A percentile compares a stretch with the other conserved stretches of the same genome.
These are phyloP conservation scores for Danio jaintianensis DNA, from an alignment of 2,797 vertebrate species.

Conservation along the genomic window DNA sequence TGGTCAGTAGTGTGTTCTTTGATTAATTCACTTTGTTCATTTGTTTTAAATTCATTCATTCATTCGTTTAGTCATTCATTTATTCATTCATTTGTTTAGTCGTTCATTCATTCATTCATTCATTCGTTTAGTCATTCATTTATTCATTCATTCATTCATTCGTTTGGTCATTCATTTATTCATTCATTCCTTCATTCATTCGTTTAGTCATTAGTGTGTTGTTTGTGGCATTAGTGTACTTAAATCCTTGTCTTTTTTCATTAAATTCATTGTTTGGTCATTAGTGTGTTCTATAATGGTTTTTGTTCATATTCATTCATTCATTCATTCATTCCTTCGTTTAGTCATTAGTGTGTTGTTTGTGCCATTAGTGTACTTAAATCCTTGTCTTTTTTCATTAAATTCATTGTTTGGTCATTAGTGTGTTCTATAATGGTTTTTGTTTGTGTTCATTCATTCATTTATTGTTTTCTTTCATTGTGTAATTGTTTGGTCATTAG, in stretches of 20 bases:
- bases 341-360: too few species aligned
- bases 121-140: not conserved
- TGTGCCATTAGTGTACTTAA: too few species aligned
- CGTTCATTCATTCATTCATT: not conserved
- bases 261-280: not conserved
- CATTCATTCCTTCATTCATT: not conserved
- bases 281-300: not conserved
- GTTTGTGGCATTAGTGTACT: too few species aligned
- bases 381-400: not conserved
- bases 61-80: not conserved
- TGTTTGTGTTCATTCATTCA: too few species aligned
- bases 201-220: not conserved
- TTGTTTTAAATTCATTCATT: not conserved
- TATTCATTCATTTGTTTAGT: not conserved
- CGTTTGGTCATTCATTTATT: not conserved
- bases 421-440: too few species aligned
- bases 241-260: too few species aligned
- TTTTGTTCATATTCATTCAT: not conserved
- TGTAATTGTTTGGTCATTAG: too few species aligned
- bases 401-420: too few species aligned
- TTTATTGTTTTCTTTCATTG: too few species aligned
- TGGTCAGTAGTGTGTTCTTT: not conserved
- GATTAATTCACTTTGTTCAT: not conserved
- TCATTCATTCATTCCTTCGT: not conserved
- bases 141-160: not conserved